These are phyloP conservation scores for Brachionus rotundiformis DNA, from an alignment of 1,140 invertebrate genomes.

Conservation along the genomic window DNA sequence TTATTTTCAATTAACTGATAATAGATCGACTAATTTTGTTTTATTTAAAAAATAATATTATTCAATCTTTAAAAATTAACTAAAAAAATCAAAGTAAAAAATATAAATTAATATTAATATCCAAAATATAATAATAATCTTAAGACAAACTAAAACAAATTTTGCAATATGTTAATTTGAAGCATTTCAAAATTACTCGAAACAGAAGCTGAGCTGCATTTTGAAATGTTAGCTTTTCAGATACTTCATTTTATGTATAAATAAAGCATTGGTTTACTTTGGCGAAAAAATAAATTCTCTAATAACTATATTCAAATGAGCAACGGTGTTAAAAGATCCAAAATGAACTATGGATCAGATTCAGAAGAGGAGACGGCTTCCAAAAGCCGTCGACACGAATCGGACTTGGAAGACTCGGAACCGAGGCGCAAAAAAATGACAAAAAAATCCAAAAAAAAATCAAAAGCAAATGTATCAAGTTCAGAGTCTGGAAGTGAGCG, in stretches of 20 bases:
- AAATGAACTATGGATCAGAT: neutral
- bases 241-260: neutral
- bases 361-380: neutral
- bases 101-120: neutral
- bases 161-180: slow-evolving; percentile 15
- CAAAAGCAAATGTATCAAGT: neutral
- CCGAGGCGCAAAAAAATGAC: neutral
- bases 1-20: too few relatives aligned
- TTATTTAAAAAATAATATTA: too few relatives aligned
- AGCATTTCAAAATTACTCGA: neutral
- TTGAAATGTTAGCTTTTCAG: neutral
- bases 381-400: neutral
- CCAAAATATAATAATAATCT: neutral
- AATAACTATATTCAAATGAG: neutral
- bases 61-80: neutral
- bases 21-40: too few relatives aligned
- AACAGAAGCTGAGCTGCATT: neutral
- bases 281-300: neutral
- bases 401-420: neutral
- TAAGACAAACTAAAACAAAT: neutral
- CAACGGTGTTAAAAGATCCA: slow-evolving; percentile 10
- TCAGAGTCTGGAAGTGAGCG: neutral
- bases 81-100: too few relatives aligned
- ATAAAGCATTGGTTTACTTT: slow-evolving; percentile 6
- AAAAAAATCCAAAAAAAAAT: neutral